These are phyloP conservation scores for Castor canadensis DNA, from an alignment of 2,113 vertebrate species.

Conservation along the genomic window DNA sequence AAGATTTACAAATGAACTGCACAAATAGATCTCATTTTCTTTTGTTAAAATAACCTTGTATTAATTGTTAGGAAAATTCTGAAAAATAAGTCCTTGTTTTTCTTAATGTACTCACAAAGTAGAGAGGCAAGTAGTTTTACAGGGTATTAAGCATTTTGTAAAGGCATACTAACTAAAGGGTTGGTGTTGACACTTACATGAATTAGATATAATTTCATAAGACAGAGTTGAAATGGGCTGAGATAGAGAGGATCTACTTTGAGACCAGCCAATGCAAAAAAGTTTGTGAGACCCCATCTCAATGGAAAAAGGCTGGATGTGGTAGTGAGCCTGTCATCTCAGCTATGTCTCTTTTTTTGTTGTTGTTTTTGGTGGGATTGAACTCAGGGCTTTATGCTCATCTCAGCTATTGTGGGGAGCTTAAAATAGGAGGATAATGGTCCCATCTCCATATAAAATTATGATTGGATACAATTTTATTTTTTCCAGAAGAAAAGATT, in stretches of 20 bases:
- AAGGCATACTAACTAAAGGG: neutral
- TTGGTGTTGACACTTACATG: neutral
- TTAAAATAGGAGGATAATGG: too few species aligned
- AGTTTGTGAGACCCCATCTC: too few species aligned
- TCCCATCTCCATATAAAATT: neutral
- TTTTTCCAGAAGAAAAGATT: constrained; percentile 14
- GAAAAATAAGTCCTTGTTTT: neutral
- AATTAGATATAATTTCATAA: neutral
- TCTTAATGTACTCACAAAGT: neutral
- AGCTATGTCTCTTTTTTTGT: too few species aligned
- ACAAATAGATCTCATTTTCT: neutral
- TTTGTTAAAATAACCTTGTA: constrained; percentile 20
- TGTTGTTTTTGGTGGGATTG: too few species aligned
- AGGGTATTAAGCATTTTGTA: neutral
- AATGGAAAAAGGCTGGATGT: too few species aligned
- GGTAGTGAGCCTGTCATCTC: too few species aligned
- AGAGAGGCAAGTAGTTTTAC: neutral
- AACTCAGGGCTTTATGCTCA: too few species aligned
- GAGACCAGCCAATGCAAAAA: too few species aligned
- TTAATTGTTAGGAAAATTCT: neutral
- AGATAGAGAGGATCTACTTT: too few species aligned
- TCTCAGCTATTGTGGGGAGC: too few species aligned
- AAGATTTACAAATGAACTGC: neutral
- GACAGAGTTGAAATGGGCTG: too few species aligned
- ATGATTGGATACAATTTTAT: neutral